A percentile compares a stretch with the other conserved stretches of the same genome.
Conservation (phyloP, 1,140 invertebrate species). For the Meloidogyne hapla region DNA sequence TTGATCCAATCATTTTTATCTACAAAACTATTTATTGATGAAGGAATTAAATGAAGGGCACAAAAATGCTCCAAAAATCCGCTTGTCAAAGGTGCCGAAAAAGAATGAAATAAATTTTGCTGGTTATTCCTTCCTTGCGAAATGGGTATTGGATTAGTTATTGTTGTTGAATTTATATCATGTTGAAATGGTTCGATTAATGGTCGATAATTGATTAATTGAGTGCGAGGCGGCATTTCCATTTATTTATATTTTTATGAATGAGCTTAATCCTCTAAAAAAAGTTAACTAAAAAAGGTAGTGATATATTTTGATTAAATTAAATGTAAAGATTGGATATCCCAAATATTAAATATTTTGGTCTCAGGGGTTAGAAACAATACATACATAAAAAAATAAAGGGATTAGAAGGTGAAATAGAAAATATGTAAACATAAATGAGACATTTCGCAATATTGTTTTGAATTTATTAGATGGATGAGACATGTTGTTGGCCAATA, state of each 20-base stretch:
- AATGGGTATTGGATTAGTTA: neutral
- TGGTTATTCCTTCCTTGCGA: neutral
- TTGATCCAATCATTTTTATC: neutral
- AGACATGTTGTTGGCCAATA: neutral
- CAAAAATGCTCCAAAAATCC: neutral
- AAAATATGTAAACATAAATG: neutral
- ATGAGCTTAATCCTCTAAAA: too few relatives aligned
- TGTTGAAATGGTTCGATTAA: neutral
- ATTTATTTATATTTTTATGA: neutral
- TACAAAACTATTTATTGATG: conserved; percentile 6
- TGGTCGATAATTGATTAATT: neutral
- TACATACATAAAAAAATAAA: neutral
- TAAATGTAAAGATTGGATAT: too few relatives aligned
- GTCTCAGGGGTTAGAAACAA: too few relatives aligned
- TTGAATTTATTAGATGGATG: neutral
- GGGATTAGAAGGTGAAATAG: too few relatives aligned
- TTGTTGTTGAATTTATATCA: neutral
- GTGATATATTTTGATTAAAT: neutral
- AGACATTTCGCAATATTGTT: neutral
- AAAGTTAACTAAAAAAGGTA: too few relatives aligned
- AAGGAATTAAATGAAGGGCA: neutral
- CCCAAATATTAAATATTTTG: too few relatives aligned
- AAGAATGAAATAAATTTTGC: neutral
- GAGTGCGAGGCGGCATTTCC: neutral
- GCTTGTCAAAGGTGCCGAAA: neutral